Conservation (phyloP, 1,140 invertebrate genomes). For the Drosophila sp. region DNA sequence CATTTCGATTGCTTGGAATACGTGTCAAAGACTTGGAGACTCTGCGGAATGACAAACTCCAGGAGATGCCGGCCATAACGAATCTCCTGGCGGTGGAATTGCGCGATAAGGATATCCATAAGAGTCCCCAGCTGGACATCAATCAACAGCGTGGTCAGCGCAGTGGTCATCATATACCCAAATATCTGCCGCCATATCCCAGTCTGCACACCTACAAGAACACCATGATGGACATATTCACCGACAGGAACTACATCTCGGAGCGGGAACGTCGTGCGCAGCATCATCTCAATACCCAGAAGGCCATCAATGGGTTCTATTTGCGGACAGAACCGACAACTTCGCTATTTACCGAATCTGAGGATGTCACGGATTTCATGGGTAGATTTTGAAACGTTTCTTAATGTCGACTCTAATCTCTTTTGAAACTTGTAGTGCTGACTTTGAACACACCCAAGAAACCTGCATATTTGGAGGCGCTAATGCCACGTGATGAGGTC, state of each 20-base stretch:
- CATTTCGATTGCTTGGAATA: constrained; percentile 37
- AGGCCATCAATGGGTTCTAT: constrained; percentile 40
- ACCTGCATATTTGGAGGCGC: constrained; percentile 34
- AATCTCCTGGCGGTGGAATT: background rate
- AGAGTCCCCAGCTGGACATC: background rate
- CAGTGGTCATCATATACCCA: constrained; percentile 36
- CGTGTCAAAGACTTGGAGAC: background rate
- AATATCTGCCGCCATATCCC: constrained; percentile 50
- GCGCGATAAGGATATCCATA: constrained; percentile 33
- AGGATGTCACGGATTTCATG: background rate
- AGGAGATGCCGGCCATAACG: background rate
- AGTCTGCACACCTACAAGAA: constrained; percentile 44
- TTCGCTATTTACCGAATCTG: constrained; percentile 15
- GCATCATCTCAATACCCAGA: background rate
- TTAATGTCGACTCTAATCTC: background rate
- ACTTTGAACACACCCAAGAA: background rate
- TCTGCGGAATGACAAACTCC: background rate
- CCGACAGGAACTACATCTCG: background rate
- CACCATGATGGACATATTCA: constrained; percentile 16
- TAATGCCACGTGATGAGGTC: constrained; percentile 46
- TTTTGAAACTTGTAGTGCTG: constrained; percentile 3
- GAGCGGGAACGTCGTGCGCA: constrained; percentile 11
- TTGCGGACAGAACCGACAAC: background rate
- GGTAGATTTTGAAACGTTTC: constrained; percentile 2
- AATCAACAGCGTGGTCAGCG: background rate